Base-by-base conservation (phyloP, 2,113 vertebrate species). In the Acanthisitta chloris region DNA sequence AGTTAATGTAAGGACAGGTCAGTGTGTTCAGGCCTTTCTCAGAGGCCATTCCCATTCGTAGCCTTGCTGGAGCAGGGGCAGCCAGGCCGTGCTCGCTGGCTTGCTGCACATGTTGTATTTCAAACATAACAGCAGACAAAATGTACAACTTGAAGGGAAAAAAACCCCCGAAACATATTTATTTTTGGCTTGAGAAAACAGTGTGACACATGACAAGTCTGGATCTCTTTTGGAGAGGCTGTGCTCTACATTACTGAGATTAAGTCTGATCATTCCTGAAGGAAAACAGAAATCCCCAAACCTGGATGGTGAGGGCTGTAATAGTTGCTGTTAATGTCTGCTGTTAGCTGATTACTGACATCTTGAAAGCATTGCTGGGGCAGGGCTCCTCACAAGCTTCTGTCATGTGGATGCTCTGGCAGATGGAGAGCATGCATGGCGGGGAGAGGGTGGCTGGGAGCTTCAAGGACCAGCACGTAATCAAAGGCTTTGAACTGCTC, bases 271-370 rank as follows among this genome's bases (percentile, higher is more conserved):
- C 90, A 40, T 57, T 90, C 59, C 88, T 96, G 94, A 93, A 81
- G 94, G 86, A 95, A 95, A 64, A 12, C 85, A 96, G 95, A 78
- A 96, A 81, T 36, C 29, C 52, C 65, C 48, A 40, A 45, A 62
- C 46, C 74, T 91, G 92, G 81, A 86, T 46, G 48, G 90, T 85
- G 65, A 79, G 66, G 83, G 80, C 78, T 92, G 81, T 48, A 70
- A 67, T 40, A 65, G 86, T 21, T 42, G 36, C 81, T 97, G 97
- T 92, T 94, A 95, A 81, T 71, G 96, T 95, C 97, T 97, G 97
- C 97, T 96, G 93, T 96, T 96, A 92, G 97, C 96, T 98, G 98
- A 97, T 97, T 98, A 96, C 97, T 96, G 97, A 97, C 98, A 98
- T 98, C 98, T 98, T 98, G 98, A 98, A 98, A 46, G 89, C 96